A percentile compares a stretch with the other conserved stretches of the same genome.
phyloP scores from a whole-genome alignment of 1,140 invertebrate species.

The Drosophila nigromelanica region DNA sequence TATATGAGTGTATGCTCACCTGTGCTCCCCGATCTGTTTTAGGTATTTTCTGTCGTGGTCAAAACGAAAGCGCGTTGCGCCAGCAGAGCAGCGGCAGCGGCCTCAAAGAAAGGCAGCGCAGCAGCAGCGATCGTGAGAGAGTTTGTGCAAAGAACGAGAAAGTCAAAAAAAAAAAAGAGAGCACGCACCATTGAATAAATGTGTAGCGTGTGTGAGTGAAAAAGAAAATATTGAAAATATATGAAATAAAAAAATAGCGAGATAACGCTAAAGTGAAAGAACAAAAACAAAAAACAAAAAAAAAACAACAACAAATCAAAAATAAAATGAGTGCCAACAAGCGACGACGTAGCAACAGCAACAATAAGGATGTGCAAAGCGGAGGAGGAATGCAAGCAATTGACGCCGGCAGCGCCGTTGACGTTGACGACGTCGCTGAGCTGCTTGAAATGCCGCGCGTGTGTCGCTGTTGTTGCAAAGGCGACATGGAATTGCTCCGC shows the following conservation, averaged over 20 bases:
- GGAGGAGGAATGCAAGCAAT: neutral
- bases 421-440: constrained; percentile 6
- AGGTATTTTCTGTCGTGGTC: constrained; percentile 58
- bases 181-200: constrained; percentile 6
- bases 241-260: constrained; percentile 26
- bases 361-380: constrained; percentile 15
- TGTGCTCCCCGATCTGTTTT: constrained; percentile 28
- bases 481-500: constrained; percentile 58
- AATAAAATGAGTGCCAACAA: constrained; percentile 64
- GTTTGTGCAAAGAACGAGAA: constrained; percentile 3
- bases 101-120: constrained; percentile 24
- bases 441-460: constrained; percentile 55
- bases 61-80: constrained; percentile 63
- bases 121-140: constrained; percentile 9
- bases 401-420: neutral
- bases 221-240: constrained; percentile 31
- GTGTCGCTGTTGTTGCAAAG: constrained; percentile 67
- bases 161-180: constrained; percentile 23
- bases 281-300: constrained; percentile 9
- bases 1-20: constrained; percentile 59
- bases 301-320: constrained; percentile 23
- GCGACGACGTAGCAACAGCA: constrained; percentile 36
- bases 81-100: constrained; percentile 21
- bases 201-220: constrained; percentile 43
- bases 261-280: constrained; percentile 41